Evolutionary conservation across 2,888 invertebrate genomes (phyloP).

Genomic region (Amblyjoppa fuscipennis): DNA sequence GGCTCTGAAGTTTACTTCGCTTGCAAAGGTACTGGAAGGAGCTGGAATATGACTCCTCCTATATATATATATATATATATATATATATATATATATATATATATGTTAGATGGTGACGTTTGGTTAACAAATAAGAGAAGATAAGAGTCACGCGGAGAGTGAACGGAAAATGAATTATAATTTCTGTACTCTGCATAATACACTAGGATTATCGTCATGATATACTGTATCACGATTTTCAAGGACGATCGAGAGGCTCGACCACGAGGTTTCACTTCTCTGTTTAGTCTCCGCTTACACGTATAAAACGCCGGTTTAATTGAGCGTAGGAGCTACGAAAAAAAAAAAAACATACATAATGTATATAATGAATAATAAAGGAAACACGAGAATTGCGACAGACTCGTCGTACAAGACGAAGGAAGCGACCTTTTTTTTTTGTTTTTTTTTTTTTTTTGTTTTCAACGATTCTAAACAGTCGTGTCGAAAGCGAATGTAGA

Average conservation of each 20-base stretch:
- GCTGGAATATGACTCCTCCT: not conserved
- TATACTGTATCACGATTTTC: conserved; percentile 34
- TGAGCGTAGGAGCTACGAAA: not conserved
- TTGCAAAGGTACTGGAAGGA: conserved; percentile 24
- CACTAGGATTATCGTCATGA: not conserved
- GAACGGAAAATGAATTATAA: conserved; percentile 66
- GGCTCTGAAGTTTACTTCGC: not conserved
- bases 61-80: not conserved
- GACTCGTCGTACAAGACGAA: not conserved
- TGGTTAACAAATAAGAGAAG: conserved; percentile 1
- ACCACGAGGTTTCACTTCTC: conserved; percentile 35
- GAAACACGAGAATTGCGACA: conserved; percentile 4
- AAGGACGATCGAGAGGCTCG: conserved; percentile 59
- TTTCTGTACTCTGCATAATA: conserved; percentile 53
- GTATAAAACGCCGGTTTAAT: conserved; percentile 21
- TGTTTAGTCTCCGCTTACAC: conserved; percentile 32
- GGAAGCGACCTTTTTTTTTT: not conserved
- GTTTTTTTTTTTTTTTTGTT: not conserved
- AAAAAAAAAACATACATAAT: not conserved
- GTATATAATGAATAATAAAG: conserved; percentile 1
- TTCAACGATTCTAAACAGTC: not conserved
- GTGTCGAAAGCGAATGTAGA: not conserved
- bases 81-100: not conserved
- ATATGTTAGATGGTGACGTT: not conserved
- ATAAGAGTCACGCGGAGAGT: conserved; percentile 33